Conservation (phyloP, 2,888 invertebrate species). For the Ochropleura leucogaster region DNA sequence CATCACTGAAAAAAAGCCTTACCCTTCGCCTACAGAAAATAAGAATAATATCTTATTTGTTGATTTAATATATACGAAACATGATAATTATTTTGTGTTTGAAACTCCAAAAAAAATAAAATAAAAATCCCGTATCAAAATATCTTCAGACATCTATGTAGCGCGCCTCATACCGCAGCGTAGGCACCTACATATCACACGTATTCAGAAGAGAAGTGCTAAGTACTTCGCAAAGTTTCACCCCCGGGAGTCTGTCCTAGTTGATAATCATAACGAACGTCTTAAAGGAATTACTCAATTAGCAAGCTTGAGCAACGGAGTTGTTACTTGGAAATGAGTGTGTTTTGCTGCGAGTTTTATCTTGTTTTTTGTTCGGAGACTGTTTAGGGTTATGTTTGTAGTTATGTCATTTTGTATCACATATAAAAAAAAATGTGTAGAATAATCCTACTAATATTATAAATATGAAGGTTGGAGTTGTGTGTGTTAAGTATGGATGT, state of each 20-base stretch:
- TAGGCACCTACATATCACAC: constrained; percentile 72
- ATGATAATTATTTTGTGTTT: not conserved
- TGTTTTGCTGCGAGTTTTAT: constrained; percentile 46
- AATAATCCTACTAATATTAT: not conserved
- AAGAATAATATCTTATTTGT: no score
- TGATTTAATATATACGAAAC: no score
- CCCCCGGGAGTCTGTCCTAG: constrained; percentile 75
- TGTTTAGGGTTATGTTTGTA: not conserved
- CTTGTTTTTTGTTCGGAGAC: constrained; percentile 6
- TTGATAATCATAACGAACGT: constrained; percentile 84
- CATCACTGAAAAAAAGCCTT: no score
- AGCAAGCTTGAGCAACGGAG: constrained; percentile 69
- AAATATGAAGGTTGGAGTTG: no score
- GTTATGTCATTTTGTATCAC: not conserved
- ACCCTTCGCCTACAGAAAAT: no score
- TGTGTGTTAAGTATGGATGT: no score
- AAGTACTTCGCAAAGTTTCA: constrained; percentile 78
- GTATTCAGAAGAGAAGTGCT: constrained; percentile 75
- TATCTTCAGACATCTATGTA: constrained; percentile 61
- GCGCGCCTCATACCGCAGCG: constrained; percentile 58
- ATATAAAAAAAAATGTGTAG: not conserved
- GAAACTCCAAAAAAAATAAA: not conserved
- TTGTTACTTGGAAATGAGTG: constrained; percentile 54
- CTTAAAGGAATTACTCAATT: constrained; percentile 83
- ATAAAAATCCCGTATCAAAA: constrained; percentile 3